Percentiles rank a stretch among this genome's conserved stretches.
phyloP scores from a whole-genome alignment of 2,113 vertebrate species.

The Gymnocephalus cernua region DNA sequence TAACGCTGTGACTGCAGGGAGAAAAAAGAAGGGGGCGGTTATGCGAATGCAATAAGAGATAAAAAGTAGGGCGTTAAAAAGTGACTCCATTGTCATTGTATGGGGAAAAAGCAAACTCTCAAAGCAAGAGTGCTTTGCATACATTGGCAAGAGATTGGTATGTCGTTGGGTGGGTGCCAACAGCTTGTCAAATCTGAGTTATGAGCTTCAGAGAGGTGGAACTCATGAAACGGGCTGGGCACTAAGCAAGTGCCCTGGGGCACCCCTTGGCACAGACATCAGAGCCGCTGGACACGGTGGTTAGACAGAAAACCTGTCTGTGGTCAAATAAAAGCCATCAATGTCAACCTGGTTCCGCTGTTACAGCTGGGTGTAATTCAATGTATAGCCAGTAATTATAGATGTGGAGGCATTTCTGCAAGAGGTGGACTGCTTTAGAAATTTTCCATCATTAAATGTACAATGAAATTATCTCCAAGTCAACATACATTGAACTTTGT shows the following conservation, averaged over 20 bases:
- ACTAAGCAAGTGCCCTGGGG: conserved; percentile 78
- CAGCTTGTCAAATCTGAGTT: conserved; percentile 77
- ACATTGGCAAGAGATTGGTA: conserved; percentile 73
- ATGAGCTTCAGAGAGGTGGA: conserved; percentile 80
- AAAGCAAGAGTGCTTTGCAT: conserved; percentile 73
- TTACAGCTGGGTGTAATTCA: conserved; percentile 88
- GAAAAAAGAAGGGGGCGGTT: conserved; percentile 57
- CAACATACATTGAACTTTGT: conserved; percentile 16
- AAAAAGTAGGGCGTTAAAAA: conserved; percentile 79
- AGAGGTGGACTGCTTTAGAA: conserved; percentile 74
- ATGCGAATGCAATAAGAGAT: conserved; percentile 74
- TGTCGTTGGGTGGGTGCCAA: conserved; percentile 81
- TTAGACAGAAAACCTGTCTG: conserved; percentile 85
- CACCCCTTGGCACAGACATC: conserved; percentile 76
- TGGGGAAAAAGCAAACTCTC: conserved; percentile 35
- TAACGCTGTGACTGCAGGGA: conserved; percentile 74
- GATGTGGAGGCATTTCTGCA: conserved; percentile 69
- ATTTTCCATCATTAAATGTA: conserved; percentile 24
- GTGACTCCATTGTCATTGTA: conserved; percentile 78
- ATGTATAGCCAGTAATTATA: conserved; percentile 84
- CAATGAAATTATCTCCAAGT: conserved; percentile 1
- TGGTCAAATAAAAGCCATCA: conserved; percentile 83
- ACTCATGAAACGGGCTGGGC: conserved; percentile 73
- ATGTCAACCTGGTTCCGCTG: conserved; percentile 85
- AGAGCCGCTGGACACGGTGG: conserved; percentile 87